These are phyloP conservation scores for Dipodomys ordii DNA, from an alignment of 2,113 vertebrate species.

Conservation along the genomic window DNA sequence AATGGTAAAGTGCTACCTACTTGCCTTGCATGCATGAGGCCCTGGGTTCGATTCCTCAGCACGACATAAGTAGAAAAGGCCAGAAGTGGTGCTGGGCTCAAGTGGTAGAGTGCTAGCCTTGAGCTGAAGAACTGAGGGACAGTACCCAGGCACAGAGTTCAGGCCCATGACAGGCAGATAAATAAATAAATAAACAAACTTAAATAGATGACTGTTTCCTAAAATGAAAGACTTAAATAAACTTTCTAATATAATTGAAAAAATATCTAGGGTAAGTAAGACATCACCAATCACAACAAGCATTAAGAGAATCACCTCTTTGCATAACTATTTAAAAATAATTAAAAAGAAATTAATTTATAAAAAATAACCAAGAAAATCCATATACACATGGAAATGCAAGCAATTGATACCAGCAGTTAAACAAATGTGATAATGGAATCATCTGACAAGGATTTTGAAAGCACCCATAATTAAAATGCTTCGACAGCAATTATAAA, in stretches of 20 bases:
- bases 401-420: neutral
- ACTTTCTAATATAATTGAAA: neutral
- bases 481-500: neutral
- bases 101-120: too few species aligned
- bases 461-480: neutral
- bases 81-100: too few species aligned
- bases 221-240: conserved; percentile 16
- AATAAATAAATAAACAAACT: neutral
- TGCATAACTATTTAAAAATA: too few species aligned
- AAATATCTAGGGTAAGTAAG: neutral
- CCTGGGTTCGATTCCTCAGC: too few species aligned
- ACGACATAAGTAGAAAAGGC: too few species aligned
- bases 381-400: neutral
- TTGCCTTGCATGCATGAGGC: too few species aligned
- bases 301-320: neutral
- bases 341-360: too few species aligned
- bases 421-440: neutral
- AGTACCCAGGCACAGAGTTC: too few species aligned
- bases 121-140: too few species aligned
- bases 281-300: neutral
- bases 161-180: too few species aligned
- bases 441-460: conserved; percentile 22
- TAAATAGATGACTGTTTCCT: neutral
- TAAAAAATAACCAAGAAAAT: neutral
- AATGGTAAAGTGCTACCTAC: too few species aligned